Evolutionary conservation across 2,113 vertebrate genomes (phyloP), one percentile per base, ranked within the genome.

Genomic region (Lynx canadensis): DNA sequence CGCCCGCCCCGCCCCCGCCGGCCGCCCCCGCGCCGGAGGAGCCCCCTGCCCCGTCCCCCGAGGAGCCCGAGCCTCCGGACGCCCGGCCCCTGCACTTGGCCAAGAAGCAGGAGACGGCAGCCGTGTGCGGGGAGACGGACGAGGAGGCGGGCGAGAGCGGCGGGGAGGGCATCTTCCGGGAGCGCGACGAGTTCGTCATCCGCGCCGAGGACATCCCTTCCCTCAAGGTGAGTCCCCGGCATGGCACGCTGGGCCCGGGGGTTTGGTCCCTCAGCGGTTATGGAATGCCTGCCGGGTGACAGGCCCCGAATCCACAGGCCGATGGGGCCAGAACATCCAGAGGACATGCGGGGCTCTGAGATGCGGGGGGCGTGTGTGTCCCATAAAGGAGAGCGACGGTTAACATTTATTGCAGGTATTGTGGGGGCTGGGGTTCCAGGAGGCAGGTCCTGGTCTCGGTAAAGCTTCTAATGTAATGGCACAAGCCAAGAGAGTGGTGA

Each of bases 161-260:
- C 1, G 99, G 99, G 0, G 99, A 99, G 96, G 99, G 99, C 23
- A 99, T 99, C 98, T 99, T 99, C 98, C 98, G 99, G 6, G 99
- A 99, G 96, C 98, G 99, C 0, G 99, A 99, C 16, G 99, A 99
- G 97, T 99, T 99, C 83, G 99, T 99, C 92, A 99, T 99, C 92
- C 99, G 99, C 0, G 99, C 99, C 0, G 99, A 99, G 71, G 99
- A 99, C 98, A 99, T 99, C 85, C 98, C 98, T 29, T 99, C 99
- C 21, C 99, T 99, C 33, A 99, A 99, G 99, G 99, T 99, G 94
- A 74, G 97, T 52, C 19, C 38, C 12, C 25, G 5, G 16, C 9
- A 2, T 2, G 55, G 55, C 0, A 5, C 13, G 1, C 18, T 0
- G 8, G 16, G 33, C 31, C 86, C 21, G 0, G 2, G 19, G 31